phyloP scores from a whole-genome alignment of 2,797 vertebrate genomes.

The Hylomyscus alleni region DNA sequence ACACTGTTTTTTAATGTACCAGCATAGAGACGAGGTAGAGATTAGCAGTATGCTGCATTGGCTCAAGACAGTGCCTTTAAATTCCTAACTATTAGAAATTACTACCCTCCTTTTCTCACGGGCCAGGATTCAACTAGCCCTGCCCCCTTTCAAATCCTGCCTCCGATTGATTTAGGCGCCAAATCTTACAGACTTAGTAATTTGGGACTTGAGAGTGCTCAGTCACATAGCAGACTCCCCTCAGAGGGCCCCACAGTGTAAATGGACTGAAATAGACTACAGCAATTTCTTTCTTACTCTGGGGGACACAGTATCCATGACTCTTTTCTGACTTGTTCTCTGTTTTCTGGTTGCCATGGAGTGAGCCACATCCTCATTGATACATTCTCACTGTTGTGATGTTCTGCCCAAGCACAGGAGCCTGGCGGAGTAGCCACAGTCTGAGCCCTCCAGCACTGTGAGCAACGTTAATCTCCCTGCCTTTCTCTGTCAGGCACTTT shows the following conservation, averaged over 20 bases:
- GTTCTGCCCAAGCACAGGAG: not conserved
- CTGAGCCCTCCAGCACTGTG: not conserved
- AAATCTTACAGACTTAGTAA: not conserved
- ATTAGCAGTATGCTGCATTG: not conserved
- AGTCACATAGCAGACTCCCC: not conserved
- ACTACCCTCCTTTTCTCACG: not conserved
- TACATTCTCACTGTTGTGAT: not conserved
- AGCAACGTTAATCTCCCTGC: fast-evolving
- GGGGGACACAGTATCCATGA: not conserved
- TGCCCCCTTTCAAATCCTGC: not conserved
- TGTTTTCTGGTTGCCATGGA: not conserved
- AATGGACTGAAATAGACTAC: not conserved
- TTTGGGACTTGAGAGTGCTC: not conserved
- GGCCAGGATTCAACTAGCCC: not conserved
- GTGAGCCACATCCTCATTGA: not conserved
- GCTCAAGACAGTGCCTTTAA: not conserved
- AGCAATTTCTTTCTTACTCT: not conserved
- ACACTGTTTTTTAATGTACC: not conserved
- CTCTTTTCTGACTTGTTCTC: not conserved
- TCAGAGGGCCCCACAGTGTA: not conserved
- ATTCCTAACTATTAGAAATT: not conserved
- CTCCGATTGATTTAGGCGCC: not conserved
- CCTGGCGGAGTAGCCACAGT: too few species aligned
- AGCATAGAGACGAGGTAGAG: not conserved
- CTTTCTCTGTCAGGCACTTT: not conserved